Base-by-base conservation (phyloP, 2,888 invertebrate genomes). In the Apantesis nais region DNA sequence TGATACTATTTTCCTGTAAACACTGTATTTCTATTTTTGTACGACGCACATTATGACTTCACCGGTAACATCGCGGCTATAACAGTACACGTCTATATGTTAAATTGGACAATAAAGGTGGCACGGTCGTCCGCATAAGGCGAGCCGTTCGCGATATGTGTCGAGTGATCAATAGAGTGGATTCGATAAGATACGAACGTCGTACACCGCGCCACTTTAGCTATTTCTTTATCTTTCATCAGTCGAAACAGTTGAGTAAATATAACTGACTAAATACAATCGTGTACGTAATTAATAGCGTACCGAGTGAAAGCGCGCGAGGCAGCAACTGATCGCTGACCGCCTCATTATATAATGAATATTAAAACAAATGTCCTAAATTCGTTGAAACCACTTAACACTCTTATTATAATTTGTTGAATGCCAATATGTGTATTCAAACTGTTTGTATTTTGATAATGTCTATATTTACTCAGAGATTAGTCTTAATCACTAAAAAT, bases 1-100 rank as follows among this genome's bases (percentile, higher is more conserved):
- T 93, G 90, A 92, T 90, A 91, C 90, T 92, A 91, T 93, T 94
- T 95, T 94, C 94, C 93, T 92, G 92, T 90, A 91, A 92, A 91
- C 93, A 92, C 90, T 88, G 89, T 92, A 85, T 87, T 90, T 94
- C 94, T 94, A 94, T 95, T 95, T 94, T 88, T 83, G 93, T 88
- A 88, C 90, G 85, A 87, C 92, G 87, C 94, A 93, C 94, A 93
- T 93, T 91, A 94, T 94, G 93, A 93, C 90, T 93, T 93, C 93
- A 93, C 92, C 90, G 92, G 92, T 92, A 92, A 89, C 94, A 93
- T 93, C 91, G 91, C 92, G 90, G 84, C 87, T 89, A 89, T 89
- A 89, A 87, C 88, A 87, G 89, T 86, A 89, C 90, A 90, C 92
- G 89, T 90, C 87, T 89, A 87, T 89, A 90, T 89, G 85, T 88